A percentile compares a stretch with the other conserved stretches of the same genome.
Evolutionary conservation across 2,113 vertebrate genomes (phyloP).

Genomic region (Charina bottae): DNA sequence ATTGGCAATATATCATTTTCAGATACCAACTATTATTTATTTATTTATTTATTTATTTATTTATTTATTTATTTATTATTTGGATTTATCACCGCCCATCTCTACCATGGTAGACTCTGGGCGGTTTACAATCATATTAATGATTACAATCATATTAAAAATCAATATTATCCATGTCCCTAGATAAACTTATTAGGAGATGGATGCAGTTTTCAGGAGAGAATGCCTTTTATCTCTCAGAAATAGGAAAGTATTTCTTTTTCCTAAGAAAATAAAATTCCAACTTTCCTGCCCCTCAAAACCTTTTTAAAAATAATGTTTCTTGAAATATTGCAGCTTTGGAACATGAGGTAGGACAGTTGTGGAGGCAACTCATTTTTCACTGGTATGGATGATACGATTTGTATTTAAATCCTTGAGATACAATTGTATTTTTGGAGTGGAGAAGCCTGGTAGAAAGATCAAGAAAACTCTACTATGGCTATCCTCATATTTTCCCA

Average conservation of each 20-base stretch:
- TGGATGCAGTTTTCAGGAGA: background rate
- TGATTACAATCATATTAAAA: too few relatives aligned
- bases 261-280: background rate
- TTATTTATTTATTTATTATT: too few relatives aligned
- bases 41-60: too few relatives aligned
- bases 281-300: background rate
- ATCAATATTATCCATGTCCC: slow-evolving; percentile 18
- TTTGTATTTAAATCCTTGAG: background rate
- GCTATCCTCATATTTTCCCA: too few relatives aligned
- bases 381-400: background rate
- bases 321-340: background rate
- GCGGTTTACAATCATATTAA: too few relatives aligned
- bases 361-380: background rate
- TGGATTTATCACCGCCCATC: too few relatives aligned
- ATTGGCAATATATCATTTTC: slow-evolving; percentile 33
- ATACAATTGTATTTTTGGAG: background rate
- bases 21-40: slow-evolving; percentile 36
- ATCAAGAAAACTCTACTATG: too few relatives aligned
- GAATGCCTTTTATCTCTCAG: slow-evolving; percentile 2
- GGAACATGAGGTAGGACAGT: background rate
- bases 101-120: too few relatives aligned
- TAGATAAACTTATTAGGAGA: slow-evolving; percentile 28
- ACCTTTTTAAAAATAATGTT: background rate
- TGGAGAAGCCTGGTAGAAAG: too few relatives aligned
- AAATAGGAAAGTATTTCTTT: background rate